A percentile compares a stretch with the other conserved stretches of the same genome.
phyloP scores from a whole-genome alignment of 2,888 invertebrate genomes.

The Nycteola revayana region DNA sequence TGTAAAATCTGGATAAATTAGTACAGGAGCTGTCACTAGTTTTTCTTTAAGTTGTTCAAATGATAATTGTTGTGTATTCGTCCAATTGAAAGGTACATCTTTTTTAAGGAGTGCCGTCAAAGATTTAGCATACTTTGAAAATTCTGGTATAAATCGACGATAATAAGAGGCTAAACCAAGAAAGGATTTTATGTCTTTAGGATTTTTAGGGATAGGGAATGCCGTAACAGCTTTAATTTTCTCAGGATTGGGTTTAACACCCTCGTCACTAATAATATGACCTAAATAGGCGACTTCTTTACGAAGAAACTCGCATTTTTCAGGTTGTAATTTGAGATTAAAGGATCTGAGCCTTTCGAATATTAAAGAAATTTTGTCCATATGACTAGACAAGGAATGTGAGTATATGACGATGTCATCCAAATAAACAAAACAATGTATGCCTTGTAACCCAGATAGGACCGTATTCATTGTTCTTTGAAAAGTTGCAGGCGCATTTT shows the following conservation, averaged over 20 bases:
- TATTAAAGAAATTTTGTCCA: neutral
- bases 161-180: too few species aligned
- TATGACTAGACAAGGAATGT: too few species aligned
- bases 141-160: too few species aligned
- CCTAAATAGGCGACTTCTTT: too few species aligned
- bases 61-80: neutral
- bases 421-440: conserved; percentile 41
- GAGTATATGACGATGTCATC: conserved; percentile 38
- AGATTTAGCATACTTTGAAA: too few species aligned
- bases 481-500: too few species aligned
- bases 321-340: conserved; percentile 1
- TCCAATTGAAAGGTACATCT: conserved; percentile 5
- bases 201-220: too few species aligned
- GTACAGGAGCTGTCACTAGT: conserved; percentile 11
- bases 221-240: too few species aligned
- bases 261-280: too few species aligned
- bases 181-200: too few species aligned
- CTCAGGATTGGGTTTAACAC: too few species aligned
- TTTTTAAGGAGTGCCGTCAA: neutral
- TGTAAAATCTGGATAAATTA: conserved; percentile 14
- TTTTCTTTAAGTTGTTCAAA: conserved; percentile 7
- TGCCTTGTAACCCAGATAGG: conserved; percentile 37
- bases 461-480: conserved; percentile 49
- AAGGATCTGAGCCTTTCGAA: conserved; percentile 3
- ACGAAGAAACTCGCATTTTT: too few species aligned